Evolutionary conservation across 2,797 vertebrate genomes (phyloP).

Genomic region (Novumbra hubbsi): DNA sequence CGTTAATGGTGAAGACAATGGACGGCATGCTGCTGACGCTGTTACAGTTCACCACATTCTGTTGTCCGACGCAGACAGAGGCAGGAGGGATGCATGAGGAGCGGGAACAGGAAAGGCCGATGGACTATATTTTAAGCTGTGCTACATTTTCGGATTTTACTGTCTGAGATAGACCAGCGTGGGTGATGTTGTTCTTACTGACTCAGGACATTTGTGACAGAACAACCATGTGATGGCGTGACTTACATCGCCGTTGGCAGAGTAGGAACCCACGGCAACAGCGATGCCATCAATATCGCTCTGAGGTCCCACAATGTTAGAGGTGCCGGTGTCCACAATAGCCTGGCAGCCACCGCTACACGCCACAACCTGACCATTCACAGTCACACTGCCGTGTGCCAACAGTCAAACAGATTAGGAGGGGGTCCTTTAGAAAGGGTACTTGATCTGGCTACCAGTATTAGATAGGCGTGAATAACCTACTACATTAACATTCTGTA

Average conservation of each 20-base stretch:
- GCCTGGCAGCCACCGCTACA: slow-evolving; percentile 37
- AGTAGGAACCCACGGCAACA: slow-evolving; percentile 1
- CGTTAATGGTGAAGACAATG: slow-evolving; percentile 46
- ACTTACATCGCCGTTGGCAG: slow-evolving; percentile 17
- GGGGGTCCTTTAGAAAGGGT: not conserved
- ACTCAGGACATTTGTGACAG: not conserved
- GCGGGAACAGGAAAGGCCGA: not conserved
- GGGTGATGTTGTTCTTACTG: not conserved
- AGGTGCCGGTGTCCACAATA: slow-evolving; percentile 40
- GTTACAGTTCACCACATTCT: slow-evolving; percentile 47
- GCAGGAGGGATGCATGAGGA: not conserved
- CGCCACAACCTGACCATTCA: slow-evolving; percentile 34
- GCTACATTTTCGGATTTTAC: too few relatives aligned
- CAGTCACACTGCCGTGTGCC: slow-evolving; percentile 23
- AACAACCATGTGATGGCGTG: not conserved
- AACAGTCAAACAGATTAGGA: not conserved
- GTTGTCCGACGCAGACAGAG: not conserved
- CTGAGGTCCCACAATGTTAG: slow-evolving; percentile 22
- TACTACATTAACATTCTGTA: not conserved
- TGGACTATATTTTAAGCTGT: not conserved
- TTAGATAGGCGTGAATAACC: too few relatives aligned
- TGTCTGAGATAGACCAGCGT: not conserved
- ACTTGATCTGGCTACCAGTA: not conserved
- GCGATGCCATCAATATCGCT: slow-evolving; percentile 24
- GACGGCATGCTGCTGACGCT: slow-evolving; percentile 40